Conservation (phyloP, 2,113 vertebrate genomes). For the Ursus arctos region DNA sequence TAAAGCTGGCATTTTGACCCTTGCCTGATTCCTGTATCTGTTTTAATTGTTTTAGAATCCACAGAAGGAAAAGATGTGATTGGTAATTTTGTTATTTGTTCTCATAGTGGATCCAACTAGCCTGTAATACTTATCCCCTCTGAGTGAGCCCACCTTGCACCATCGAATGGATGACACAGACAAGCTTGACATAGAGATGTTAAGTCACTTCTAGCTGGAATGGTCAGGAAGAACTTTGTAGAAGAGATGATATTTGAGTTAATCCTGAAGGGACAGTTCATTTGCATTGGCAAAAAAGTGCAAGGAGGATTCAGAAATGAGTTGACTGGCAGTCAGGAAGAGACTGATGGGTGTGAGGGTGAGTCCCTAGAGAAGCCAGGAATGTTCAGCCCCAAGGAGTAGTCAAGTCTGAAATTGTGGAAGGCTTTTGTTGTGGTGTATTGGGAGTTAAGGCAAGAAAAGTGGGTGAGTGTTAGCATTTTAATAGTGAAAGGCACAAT, state of each 20-base stretch:
- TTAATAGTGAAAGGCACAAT: background rate
- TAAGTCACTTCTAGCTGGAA: background rate
- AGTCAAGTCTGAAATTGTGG: background rate
- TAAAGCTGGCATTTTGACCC: background rate
- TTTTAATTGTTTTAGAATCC: background rate
- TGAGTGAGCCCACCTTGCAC: background rate
- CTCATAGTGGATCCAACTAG: background rate
- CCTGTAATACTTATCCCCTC: background rate
- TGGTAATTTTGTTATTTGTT: background rate
- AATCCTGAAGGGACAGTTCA: background rate
- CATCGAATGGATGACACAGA: background rate
- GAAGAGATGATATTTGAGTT: background rate
- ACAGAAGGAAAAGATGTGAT: background rate
- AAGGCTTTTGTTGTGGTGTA: background rate
- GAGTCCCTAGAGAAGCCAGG: background rate
- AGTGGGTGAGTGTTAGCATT: background rate
- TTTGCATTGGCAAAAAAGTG: background rate
- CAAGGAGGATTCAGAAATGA: background rate
- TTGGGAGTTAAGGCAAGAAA: background rate
- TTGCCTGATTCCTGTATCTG: background rate
- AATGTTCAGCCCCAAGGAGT: background rate
- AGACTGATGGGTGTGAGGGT: background rate
- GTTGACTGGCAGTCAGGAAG: background rate
- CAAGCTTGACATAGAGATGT: background rate
- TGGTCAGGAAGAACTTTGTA: background rate